Evolutionary conservation across 2,797 vertebrate species (phyloP).

Genomic region (Columba guinea): DNA sequence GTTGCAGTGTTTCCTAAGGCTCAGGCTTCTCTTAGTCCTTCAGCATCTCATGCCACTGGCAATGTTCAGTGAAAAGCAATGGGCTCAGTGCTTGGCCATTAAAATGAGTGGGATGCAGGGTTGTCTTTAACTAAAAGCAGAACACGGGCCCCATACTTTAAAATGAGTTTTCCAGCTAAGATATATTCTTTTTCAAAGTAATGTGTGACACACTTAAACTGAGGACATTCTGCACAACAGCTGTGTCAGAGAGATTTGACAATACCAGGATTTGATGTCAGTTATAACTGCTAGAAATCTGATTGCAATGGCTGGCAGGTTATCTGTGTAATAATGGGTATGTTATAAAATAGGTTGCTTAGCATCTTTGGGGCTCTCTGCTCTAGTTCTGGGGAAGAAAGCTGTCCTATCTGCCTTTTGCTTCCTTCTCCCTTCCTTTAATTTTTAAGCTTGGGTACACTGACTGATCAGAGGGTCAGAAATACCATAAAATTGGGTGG

Average conservation of each 20-base stretch:
- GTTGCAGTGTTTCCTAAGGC: background rate
- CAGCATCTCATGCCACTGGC: background rate
- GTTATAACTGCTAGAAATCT: constrained; percentile 13
- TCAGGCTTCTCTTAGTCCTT: background rate
- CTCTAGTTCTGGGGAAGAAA: background rate
- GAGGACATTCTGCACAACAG: constrained; percentile 12
- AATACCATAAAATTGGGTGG: background rate
- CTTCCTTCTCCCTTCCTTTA: background rate
- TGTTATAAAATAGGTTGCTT: constrained; percentile 16
- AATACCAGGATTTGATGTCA: constrained; percentile 3
- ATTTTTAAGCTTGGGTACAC: background rate
- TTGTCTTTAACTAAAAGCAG: background rate
- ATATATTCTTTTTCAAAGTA: background rate
- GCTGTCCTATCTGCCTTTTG: background rate
- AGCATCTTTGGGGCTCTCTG: background rate
- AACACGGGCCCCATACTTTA: background rate
- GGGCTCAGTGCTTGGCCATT: background rate
- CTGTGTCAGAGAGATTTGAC: constrained; percentile 23
- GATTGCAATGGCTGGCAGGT: constrained; percentile 26
- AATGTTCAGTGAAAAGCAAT: fast-evolving
- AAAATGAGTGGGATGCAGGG: background rate
- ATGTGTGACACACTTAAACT: background rate
- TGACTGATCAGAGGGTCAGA: background rate
- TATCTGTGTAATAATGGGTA: constrained; percentile 11
- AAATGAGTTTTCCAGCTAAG: background rate